Percentiles rank a stretch among this genome's conserved stretches.
Evolutionary conservation across 2,113 vertebrate species (phyloP).

Genomic region (Crocuta crocuta): DNA sequence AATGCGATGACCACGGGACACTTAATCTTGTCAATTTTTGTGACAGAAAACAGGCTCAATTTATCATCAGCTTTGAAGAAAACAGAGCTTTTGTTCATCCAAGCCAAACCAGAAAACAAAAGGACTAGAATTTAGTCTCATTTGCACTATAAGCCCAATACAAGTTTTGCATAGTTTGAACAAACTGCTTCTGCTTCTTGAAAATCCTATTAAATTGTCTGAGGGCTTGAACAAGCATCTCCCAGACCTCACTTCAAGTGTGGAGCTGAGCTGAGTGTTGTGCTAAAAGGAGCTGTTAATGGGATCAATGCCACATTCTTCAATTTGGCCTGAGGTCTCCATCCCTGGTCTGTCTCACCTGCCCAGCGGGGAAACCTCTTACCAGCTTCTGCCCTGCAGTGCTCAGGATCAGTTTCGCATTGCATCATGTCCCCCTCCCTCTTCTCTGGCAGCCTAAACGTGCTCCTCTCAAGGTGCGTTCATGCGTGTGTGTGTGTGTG

Average conservation of each 20-base stretch:
- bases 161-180: not conserved
- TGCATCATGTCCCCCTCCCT: not conserved
- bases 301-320: not conserved
- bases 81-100: not conserved
- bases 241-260: too few relatives aligned
- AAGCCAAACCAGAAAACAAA: not conserved
- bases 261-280: not conserved
- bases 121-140: not conserved
- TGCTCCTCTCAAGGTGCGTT: not conserved
- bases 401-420: not conserved
- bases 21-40: conserved; percentile 69
- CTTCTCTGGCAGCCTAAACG: not conserved
- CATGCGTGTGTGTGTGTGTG: not conserved
- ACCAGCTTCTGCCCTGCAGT: not conserved
- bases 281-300: not conserved
- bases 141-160: not conserved
- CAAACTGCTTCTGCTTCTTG: not conserved
- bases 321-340: not conserved
- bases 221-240: not conserved
- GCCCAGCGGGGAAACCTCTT: not conserved
- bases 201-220: not conserved
- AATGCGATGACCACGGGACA: conserved; percentile 67
- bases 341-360: rapidly evolving
- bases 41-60: conserved; percentile 74
- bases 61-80: conserved; percentile 70